These are phyloP conservation scores for Phallusia fumigata DNA, from an alignment of 23 tunicate species.

Conservation along the genomic window DNA sequence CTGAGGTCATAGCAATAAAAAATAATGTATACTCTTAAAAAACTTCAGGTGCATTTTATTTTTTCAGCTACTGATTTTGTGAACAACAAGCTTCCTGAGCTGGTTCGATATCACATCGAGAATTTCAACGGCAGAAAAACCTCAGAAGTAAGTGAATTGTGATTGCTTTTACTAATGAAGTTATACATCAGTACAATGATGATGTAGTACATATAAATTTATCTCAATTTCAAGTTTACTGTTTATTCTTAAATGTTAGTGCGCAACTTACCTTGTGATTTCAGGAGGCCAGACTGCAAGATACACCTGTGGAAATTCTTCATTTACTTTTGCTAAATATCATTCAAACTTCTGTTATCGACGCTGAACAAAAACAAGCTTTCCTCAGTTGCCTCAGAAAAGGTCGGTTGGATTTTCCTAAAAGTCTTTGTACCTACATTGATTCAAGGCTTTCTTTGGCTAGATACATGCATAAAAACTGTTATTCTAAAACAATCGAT, in stretches of 20 bases:
- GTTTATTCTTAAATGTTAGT: not conserved
- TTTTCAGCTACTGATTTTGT: slow-evolving; percentile 69
- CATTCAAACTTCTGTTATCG: not conserved
- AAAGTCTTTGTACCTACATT: no score
- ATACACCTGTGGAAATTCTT: slow-evolving; percentile 70
- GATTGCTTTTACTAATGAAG: no score
- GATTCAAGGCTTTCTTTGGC: no score
- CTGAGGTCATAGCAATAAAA: no score
- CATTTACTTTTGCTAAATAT: slow-evolving; percentile 56
- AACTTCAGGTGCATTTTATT: not conserved
- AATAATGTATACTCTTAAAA: no score
- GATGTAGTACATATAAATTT: no score
- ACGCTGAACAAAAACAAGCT: slow-evolving; percentile 44
- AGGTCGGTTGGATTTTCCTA: slow-evolving; percentile 14
- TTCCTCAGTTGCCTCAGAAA: slow-evolving; percentile 44
- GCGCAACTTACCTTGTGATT: not conserved
- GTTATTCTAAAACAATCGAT: no score
- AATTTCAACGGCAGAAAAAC: slow-evolving; percentile 35
- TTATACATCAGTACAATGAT: no score
- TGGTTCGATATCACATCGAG: slow-evolving; percentile 44
- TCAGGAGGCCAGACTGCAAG: slow-evolving; percentile 77
- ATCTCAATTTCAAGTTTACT: not conserved
- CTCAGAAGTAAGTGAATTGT: slow-evolving; percentile 25
- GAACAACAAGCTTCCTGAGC: slow-evolving; percentile 50
- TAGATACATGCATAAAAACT: no score